phyloP scores from a whole-genome alignment of 2,797 vertebrate species.

The Clarias platycephalus region DNA sequence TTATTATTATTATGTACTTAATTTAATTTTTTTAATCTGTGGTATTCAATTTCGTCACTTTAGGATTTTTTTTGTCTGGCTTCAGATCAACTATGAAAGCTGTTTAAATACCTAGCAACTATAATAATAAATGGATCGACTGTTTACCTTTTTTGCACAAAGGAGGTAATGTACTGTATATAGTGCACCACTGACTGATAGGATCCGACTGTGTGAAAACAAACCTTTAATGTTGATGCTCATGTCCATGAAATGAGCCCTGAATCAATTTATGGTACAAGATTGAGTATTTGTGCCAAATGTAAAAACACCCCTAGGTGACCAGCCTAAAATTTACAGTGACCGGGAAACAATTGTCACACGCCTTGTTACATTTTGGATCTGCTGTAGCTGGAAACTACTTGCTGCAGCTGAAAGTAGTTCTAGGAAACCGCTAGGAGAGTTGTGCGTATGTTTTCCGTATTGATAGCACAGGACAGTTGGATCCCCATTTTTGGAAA shows the following conservation, averaged over 20 bases:
- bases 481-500: conserved; percentile 5
- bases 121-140: not conserved
- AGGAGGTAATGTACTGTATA: not conserved
- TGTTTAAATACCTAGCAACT: not conserved
- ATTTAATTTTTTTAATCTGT: not conserved
- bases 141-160: not conserved
- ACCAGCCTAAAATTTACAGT: not conserved
- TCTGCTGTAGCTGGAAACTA: not conserved
- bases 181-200: not conserved
- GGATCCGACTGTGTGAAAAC: not conserved
- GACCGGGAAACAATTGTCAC: not conserved
- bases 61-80: not conserved
- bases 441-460: not conserved
- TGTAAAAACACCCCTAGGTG: not conserved
- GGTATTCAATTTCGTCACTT: not conserved
- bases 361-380: not conserved
- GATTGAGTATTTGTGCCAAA: not conserved
- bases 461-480: not conserved
- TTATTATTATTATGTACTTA: no score
- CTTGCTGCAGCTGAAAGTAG: not conserved
- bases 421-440: not conserved
- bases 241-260: not conserved
- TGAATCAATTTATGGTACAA: not conserved
- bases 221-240: not conserved
- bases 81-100: not conserved